These are phyloP conservation scores for Drosophila bipectinata DNA, from an alignment of 1,140 invertebrate species.

Conservation along the genomic window DNA sequence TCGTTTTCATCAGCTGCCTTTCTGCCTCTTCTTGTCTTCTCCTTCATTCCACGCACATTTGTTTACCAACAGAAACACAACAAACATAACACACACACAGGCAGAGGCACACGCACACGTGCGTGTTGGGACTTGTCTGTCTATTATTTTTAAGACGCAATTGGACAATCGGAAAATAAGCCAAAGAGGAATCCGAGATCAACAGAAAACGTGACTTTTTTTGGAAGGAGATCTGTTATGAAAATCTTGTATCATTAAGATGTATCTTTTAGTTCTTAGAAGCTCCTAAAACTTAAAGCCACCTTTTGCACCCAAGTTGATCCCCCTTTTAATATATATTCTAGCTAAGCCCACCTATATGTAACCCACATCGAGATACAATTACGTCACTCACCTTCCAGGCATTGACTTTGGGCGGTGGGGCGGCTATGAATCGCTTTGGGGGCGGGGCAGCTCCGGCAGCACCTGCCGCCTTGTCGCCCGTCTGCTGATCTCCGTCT, in stretches of 20 bases:
- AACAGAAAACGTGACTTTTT: slow-evolving; percentile 17
- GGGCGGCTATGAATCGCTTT: slow-evolving; percentile 85
- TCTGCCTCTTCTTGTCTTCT: slow-evolving; percentile 30
- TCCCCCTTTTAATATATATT: not conserved
- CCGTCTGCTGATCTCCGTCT: slow-evolving; percentile 50
- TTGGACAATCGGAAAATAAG: slow-evolving; percentile 25
- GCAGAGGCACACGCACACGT: not conserved
- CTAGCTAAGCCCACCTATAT: too few species aligned
- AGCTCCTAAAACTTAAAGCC: too few species aligned
- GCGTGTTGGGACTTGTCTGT: slow-evolving; percentile 25
- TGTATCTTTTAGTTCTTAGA: too few species aligned
- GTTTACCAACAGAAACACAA: slow-evolving; percentile 68
- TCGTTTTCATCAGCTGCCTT: slow-evolving; percentile 51
- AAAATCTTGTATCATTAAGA: too few species aligned
- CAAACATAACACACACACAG: slow-evolving; percentile 12
- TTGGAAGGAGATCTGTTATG: too few species aligned
- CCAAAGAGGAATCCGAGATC: slow-evolving; percentile 7
- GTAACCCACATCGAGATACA: too few species aligned
- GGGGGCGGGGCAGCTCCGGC: slow-evolving; percentile 65
- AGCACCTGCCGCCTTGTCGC: slow-evolving; percentile 25
- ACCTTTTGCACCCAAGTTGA: too few species aligned
- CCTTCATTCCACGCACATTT: slow-evolving; percentile 71
- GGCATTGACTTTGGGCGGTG: slow-evolving; percentile 85
- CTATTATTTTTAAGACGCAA: slow-evolving; percentile 55
- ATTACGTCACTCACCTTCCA: slow-evolving; percentile 84